A percentile compares a stretch with the other conserved stretches of the same genome.
Conservation (phyloP, 1,140 invertebrate species). For the Ladona fulva region DNA sequence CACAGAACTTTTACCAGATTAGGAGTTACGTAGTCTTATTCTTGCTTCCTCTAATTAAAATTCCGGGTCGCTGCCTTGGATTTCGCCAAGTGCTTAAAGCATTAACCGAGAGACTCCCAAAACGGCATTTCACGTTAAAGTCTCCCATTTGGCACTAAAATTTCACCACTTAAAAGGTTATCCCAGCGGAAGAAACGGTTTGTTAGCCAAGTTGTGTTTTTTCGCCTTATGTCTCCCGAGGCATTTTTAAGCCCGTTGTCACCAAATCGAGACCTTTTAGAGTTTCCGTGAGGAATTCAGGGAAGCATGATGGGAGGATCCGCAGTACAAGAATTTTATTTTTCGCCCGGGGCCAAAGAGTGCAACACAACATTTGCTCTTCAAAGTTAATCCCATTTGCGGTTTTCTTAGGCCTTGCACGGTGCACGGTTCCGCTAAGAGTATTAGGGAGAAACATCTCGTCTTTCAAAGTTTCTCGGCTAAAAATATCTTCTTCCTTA, state of each 20-base stretch:
- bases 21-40: neutral
- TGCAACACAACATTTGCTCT: slow-evolving; percentile 9
- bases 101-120: neutral
- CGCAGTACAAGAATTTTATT: neutral
- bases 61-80: neutral
- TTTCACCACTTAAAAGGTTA: neutral
- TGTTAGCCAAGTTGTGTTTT: neutral
- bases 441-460: neutral
- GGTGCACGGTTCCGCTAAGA: neutral
- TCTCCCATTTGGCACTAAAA: neutral
- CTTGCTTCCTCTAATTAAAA: neutral
- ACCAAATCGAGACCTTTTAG: neutral
- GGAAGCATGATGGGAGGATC: neutral
- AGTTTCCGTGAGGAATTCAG: neutral
- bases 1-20: neutral
- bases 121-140: neutral
- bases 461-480: neutral
- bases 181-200: neutral
- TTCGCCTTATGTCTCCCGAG: too few relatives aligned
- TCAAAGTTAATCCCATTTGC: neutral
- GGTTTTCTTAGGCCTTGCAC: neutral
- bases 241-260: neutral
- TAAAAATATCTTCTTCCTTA: neutral
- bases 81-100: neutral
- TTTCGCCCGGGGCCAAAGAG: neutral